These are phyloP conservation scores for Physocephala rufipes DNA, from an alignment of 2,888 invertebrate species.

Conservation along the genomic window DNA sequence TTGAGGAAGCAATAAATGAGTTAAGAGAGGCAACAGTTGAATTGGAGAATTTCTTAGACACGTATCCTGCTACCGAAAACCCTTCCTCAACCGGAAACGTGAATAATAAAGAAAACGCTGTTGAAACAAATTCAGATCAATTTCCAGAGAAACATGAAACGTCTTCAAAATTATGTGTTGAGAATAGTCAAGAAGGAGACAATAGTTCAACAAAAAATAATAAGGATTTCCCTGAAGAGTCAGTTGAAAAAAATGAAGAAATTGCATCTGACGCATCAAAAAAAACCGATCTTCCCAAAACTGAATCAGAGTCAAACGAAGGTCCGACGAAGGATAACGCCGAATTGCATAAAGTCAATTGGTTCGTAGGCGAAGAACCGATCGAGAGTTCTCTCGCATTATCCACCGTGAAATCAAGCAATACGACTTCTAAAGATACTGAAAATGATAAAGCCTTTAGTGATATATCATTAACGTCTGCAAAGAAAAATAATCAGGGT, in stretches of 20 bases:
- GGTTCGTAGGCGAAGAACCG: constrained; percentile 49
- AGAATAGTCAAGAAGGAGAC: constrained; percentile 22
- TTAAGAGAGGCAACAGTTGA: constrained; percentile 14
- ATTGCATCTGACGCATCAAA: too few relatives aligned
- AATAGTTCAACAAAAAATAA: constrained; percentile 40
- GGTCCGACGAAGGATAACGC: too few relatives aligned
- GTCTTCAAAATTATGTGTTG: not conserved
- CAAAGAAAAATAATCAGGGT: constrained; percentile 34
- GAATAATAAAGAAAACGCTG: constrained; percentile 38
- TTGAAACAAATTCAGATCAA: constrained; percentile 43
- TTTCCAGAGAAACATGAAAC: constrained; percentile 23
- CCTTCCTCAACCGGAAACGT: not conserved
- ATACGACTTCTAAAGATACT: not conserved
- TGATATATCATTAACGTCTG: constrained; percentile 33
- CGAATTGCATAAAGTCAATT: constrained; percentile 38
- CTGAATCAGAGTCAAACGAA: too few relatives aligned
- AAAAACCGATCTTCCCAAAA: too few relatives aligned
- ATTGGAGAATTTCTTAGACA: constrained; percentile 4
- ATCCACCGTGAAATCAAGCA: not conserved
- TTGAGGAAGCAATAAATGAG: constrained; percentile 16
- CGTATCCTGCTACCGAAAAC: too few relatives aligned
- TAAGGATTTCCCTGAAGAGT: too few relatives aligned
- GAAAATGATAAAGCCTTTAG: not conserved
- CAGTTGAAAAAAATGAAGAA: too few relatives aligned
- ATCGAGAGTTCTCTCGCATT: constrained; percentile 36